Evolutionary conservation across 1,140 invertebrate species (phyloP), one percentile per base, ranked within the genome.

Genomic region (Rhagoletis pomonella): DNA sequence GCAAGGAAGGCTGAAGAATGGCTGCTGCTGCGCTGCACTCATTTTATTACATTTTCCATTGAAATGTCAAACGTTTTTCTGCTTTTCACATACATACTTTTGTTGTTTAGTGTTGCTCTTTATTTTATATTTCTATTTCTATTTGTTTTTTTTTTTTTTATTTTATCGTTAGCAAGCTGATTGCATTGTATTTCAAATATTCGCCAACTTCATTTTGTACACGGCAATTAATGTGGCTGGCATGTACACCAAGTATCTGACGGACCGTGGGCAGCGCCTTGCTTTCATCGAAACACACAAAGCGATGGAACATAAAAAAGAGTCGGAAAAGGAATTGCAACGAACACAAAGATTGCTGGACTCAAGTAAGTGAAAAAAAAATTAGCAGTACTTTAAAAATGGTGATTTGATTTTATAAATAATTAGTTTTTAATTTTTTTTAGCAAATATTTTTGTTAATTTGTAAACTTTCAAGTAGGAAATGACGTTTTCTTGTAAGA

Each of bases 161-260:
- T 50, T 62, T 5, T 17, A 44, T 87, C 62, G 44, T n/a, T 64
- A 87, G 88, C 81, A 65, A 86, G 58, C 88, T 29, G 87, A 94
- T 4, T 98, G 96, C 90, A 94, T 96, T 14, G 91, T 95, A 1
- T 94, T 95, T 60, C 94, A 96, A 90, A 93, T 98, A 87, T 93
- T 96, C 62, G 96, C 97, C 55, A 98, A 98, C 93, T 94, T 95
- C 14, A 93, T 98, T 5, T 93, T 99, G 1, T 99, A 98, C 91
- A 93, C 95, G 7, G 97, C 97, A 67, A 97, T 98, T 3, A 99
- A 99, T 94, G 96, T 99, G 87, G 97, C 97, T 42, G 98, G 98
- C 39, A 96, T 99, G 95, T 99, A 99, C 92, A 98, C 98, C 6
- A 99, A 99, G 94, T 99, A 98, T 93, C 94, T 99, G 73, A 99